These are phyloP conservation scores for Boloria euphrosyne DNA, from an alignment of 2,888 invertebrate genomes.

Conservation along the genomic window DNA sequence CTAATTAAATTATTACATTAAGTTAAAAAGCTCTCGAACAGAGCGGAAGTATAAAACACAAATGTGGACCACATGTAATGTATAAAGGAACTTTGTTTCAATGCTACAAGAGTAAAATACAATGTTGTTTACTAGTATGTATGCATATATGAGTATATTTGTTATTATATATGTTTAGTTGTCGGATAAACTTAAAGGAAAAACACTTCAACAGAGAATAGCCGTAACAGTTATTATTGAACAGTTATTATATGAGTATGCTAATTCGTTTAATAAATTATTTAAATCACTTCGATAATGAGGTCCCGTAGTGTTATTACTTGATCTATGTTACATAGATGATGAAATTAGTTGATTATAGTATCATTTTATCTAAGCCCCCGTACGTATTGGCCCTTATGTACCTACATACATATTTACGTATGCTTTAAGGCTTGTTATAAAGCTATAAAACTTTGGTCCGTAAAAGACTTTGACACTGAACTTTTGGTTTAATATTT, in stretches of 20 bases:
- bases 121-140: not conserved
- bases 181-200: not conserved
- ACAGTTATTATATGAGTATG: slow-evolving; percentile 11
- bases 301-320: slow-evolving; percentile 10
- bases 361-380: too few relatives aligned
- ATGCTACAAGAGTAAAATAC: too few relatives aligned
- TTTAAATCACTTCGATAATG: slow-evolving; percentile 6
- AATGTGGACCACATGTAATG: slow-evolving; percentile 53
- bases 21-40: slow-evolving; percentile 58
- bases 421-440: too few relatives aligned
- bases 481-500: too few relatives aligned
- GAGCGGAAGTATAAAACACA: slow-evolving; percentile 72
- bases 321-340: slow-evolving; percentile 2
- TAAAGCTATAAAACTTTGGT: too few relatives aligned
- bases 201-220: not conserved
- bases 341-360: too few relatives aligned
- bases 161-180: too few relatives aligned
- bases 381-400: too few relatives aligned
- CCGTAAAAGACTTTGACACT: too few relatives aligned
- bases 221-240: slow-evolving; percentile 4
- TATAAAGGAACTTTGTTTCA: slow-evolving; percentile 43
- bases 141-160: not conserved
- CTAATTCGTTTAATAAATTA: slow-evolving; percentile 12
- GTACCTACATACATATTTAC: too few relatives aligned
- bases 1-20: slow-evolving; percentile 60